These are phyloP conservation scores for Adrianichthys oophorus DNA, from an alignment of 2,797 vertebrate genomes.

Conservation along the genomic window DNA sequence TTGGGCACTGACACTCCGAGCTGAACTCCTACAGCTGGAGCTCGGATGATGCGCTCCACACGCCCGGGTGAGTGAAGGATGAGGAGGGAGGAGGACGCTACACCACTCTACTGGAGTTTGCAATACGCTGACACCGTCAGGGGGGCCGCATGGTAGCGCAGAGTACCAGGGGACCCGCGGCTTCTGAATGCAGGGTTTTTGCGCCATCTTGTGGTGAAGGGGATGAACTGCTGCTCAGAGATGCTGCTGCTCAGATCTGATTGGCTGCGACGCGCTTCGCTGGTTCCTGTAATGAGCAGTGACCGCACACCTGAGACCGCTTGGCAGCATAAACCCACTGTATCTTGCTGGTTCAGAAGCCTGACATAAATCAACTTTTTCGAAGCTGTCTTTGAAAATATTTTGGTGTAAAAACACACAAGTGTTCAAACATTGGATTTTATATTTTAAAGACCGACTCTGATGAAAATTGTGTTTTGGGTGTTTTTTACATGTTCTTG, in stretches of 20 bases:
- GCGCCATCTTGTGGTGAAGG: constrained; percentile 54
- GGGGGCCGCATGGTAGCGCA: constrained; percentile 58
- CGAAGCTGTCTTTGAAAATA: too few relatives aligned
- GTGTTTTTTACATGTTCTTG: too few relatives aligned
- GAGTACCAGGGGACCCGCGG: constrained; percentile 21
- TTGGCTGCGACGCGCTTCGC: constrained; percentile 54
- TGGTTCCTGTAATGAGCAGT: constrained; percentile 45
- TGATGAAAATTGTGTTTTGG: too few relatives aligned
- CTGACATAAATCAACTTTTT: background rate
- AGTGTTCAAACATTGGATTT: too few relatives aligned
- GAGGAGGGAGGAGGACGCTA: constrained; percentile 59
- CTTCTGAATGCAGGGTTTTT: constrained; percentile 1
- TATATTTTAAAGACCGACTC: too few relatives aligned
- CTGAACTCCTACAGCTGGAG: constrained; percentile 37
- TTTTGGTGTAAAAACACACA: too few relatives aligned
- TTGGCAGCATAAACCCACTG: constrained; percentile 24
- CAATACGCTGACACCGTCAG: constrained; percentile 62
- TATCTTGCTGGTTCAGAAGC: constrained; percentile 9
- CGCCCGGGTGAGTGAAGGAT: constrained; percentile 54
- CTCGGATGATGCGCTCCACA: constrained; percentile 55
- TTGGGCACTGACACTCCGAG: constrained; percentile 36
- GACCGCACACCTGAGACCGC: constrained; percentile 64
- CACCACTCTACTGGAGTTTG: constrained; percentile 77
- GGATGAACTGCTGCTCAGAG: accelerated
- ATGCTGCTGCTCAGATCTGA: constrained; percentile 38